Conservation (phyloP, 2,113 vertebrate species). For the Toxostoma redivivum region DNA sequence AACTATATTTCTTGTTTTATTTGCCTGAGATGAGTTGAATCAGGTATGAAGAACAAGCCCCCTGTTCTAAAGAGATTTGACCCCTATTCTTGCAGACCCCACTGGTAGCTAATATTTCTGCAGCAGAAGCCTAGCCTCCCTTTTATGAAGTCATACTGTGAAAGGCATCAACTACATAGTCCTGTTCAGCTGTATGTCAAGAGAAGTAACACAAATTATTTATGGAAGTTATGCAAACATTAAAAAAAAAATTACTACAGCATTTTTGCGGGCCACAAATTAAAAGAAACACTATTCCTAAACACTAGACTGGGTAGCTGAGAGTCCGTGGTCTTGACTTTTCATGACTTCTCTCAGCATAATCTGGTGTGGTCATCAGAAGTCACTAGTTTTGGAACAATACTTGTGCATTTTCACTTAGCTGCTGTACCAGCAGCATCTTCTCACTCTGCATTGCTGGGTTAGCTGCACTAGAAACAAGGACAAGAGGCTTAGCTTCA, state of each 20-base stretch:
- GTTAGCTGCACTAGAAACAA: neutral
- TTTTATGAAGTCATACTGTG: accelerated
- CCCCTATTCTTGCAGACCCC: neutral
- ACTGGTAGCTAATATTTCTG: neutral
- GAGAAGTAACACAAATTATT: neutral
- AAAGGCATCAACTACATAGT: neutral
- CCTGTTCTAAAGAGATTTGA: neutral
- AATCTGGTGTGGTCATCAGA: neutral
- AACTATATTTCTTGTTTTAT: neutral
- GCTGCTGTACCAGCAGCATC: neutral
- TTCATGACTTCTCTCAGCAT: neutral
- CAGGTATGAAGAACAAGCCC: neutral
- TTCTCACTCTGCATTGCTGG: neutral
- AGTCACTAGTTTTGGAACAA: neutral
- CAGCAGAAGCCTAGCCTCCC: neutral
- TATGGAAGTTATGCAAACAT: neutral
- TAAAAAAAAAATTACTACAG: neutral
- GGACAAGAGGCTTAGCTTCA: neutral
- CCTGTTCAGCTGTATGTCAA: neutral
- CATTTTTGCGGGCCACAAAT: neutral
- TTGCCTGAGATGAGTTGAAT: neutral
- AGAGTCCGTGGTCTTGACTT: neutral
- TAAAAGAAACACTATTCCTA: neutral
- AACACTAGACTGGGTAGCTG: neutral
- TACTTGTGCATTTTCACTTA: neutral